A percentile compares a stretch with the other conserved stretches of the same genome.
These are phyloP conservation scores for Distichodus sexfasciatus DNA, from an alignment of 2,797 vertebrate genomes.

Conservation along the genomic window DNA sequence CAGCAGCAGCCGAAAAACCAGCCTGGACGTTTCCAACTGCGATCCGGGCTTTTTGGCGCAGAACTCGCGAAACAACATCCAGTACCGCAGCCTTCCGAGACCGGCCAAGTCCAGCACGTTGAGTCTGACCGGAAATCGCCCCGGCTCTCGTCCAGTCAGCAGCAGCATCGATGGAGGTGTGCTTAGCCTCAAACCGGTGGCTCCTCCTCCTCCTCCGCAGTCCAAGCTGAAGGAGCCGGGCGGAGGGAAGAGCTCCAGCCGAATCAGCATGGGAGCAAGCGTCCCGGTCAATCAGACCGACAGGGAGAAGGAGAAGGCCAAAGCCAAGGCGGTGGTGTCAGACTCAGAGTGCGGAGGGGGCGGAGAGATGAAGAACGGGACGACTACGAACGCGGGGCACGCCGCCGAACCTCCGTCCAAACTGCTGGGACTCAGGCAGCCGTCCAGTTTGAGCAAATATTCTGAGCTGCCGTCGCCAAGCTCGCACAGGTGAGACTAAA, in stretches of 20 bases:
- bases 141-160: conserved; percentile 80
- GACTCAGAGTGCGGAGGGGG: conserved; percentile 78
- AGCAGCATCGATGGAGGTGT: conserved; percentile 84
- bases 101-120: conserved; percentile 92
- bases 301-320: conserved; percentile 94
- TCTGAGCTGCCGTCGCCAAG: conserved; percentile 79
- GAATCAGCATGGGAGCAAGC: conserved; percentile 55
- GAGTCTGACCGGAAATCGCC: conserved; percentile 80
- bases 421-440: conserved; percentile 73
- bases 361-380: conserved; percentile 61
- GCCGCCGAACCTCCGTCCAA: conserved; percentile 81
- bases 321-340: conserved; percentile 87
- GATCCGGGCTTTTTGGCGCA: conserved; percentile 87
- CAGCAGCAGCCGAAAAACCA: conserved; percentile 83
- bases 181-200: conserved; percentile 76
- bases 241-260: conserved; percentile 71
- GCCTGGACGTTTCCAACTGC: conserved; percentile 84
- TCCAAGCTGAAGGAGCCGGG: conserved; percentile 87
- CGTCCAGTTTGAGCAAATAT: conserved; percentile 69
- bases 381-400: conserved; percentile 61
- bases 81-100: conserved; percentile 95
- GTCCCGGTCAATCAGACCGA: conserved; percentile 92
- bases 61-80: conserved; percentile 88
- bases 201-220: too few species aligned
- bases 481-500: conserved; percentile 79